Percentiles rank a stretch among this genome's conserved stretches.
These are phyloP conservation scores for Ceratina calcarata DNA, from an alignment of 1,140 invertebrate genomes.

Conservation along the genomic window DNA sequence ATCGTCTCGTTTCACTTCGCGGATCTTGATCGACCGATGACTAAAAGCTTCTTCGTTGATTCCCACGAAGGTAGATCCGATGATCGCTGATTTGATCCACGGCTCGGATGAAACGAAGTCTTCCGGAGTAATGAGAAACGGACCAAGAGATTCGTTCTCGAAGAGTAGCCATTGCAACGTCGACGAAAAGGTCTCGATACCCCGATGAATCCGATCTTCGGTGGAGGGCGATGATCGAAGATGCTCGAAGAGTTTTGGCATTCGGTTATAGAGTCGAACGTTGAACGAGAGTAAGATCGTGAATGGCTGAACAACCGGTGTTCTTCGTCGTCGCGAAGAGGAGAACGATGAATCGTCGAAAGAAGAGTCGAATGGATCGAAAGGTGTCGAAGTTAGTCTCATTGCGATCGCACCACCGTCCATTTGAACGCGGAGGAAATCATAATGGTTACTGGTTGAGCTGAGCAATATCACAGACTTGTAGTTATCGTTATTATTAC, in stretches of 20 bases:
- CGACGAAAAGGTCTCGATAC: background rate
- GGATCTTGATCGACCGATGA: too few relatives aligned
- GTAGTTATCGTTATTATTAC: slow-evolving; percentile 79
- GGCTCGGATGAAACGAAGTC: background rate
- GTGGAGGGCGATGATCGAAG: too few relatives aligned
- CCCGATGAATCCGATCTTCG: background rate
- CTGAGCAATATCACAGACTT: slow-evolving; percentile 81
- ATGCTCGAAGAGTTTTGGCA: too few relatives aligned
- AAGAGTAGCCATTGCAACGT: slow-evolving; percentile 4
- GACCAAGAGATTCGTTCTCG: slow-evolving; percentile 1
- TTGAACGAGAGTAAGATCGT: too few relatives aligned
- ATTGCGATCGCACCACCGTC: slow-evolving; percentile 50
- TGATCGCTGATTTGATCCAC: background rate
- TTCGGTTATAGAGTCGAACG: too few relatives aligned
- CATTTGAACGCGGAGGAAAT: slow-evolving; percentile 64
- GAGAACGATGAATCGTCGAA: slow-evolving; percentile 29
- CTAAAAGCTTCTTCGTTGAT: background rate
- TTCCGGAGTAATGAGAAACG: background rate
- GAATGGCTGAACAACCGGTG: too few relatives aligned
- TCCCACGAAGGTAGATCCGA: background rate
- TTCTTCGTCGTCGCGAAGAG: too few relatives aligned
- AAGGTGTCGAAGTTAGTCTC: slow-evolving; percentile 33
- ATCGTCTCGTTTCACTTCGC: slow-evolving; percentile 9
- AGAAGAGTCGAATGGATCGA: slow-evolving; percentile 9
- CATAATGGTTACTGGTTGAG: slow-evolving; percentile 79